Evolutionary conservation across 2,113 vertebrate genomes (phyloP).

Genomic region (Chaenocephalus aceratus): DNA sequence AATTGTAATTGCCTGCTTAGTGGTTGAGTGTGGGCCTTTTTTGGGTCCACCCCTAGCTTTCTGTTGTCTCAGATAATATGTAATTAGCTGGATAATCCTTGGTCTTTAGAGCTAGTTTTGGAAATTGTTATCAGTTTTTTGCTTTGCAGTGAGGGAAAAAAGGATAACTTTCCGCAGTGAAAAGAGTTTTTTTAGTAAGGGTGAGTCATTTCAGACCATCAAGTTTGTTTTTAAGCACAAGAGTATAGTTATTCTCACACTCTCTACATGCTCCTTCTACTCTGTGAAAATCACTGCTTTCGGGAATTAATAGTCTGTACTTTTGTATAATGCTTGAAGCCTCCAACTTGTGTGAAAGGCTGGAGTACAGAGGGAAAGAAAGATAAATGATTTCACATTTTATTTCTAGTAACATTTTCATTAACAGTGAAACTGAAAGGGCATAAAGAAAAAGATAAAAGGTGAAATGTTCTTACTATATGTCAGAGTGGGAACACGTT

Average conservation of each 20-base stretch:
- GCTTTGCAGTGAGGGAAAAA: conserved; percentile 5
- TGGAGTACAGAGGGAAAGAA: conserved; percentile 19
- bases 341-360: conserved; percentile 2
- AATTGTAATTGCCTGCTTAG: conserved; percentile 76
- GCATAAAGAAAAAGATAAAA: conserved; percentile 25
- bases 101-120: conserved; percentile 60
- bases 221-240: conserved; percentile 4
- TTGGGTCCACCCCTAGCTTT: conserved; percentile 47
- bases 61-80: conserved; percentile 70
- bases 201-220: conserved; percentile 12
- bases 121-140: conserved; percentile 18
- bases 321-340: conserved; percentile 14
- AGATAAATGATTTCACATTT: conserved; percentile 24
- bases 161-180: not conserved
- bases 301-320: conserved; percentile 11
- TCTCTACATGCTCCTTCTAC: not conserved
- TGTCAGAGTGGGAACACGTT: conserved; percentile 24
- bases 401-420: conserved; percentile 28
- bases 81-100: conserved; percentile 72
- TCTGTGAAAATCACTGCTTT: not conserved
- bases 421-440: conserved; percentile 34
- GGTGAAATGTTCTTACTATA: conserved; percentile 2
- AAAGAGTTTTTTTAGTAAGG: conserved; percentile 1
- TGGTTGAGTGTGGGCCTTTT: conserved; percentile 52
- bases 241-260: conserved; percentile 8